phyloP scores from a whole-genome alignment of 2,888 invertebrate species.

The Rhagophthalmus giganteus region DNA sequence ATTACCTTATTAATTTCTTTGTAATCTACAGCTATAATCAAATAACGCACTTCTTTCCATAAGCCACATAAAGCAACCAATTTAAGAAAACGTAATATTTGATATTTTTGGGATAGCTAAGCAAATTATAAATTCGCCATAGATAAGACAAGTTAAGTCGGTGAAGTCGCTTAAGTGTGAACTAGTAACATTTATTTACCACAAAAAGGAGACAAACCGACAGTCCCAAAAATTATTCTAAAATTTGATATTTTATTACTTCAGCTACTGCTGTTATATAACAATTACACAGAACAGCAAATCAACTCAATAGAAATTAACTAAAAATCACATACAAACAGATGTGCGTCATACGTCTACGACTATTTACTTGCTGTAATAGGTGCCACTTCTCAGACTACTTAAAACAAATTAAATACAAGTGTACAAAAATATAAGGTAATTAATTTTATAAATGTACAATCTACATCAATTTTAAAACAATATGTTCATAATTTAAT shows the following conservation, averaged over 20 bases:
- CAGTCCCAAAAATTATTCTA: slow-evolving; percentile 23
- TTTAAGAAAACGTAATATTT: too few species aligned
- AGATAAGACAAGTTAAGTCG: slow-evolving; percentile 8
- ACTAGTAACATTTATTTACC: slow-evolving; percentile 35
- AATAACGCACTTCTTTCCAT: too few species aligned
- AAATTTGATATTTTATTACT: slow-evolving; percentile 13
- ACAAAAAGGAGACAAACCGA: slow-evolving; percentile 25
- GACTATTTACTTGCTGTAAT: slow-evolving; percentile 17
- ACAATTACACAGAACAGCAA: slow-evolving; percentile 9
- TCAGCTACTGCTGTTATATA: slow-evolving; percentile 10
- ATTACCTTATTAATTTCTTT: too few species aligned
- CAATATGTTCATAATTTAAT: neutral
- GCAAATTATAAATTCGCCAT: slow-evolving; percentile 12
- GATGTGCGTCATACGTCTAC: slow-evolving; percentile 25
- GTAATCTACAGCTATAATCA: too few species aligned
- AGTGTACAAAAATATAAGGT: neutral
- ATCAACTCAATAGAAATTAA: slow-evolving; percentile 1
- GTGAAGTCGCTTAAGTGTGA: slow-evolving; percentile 28
- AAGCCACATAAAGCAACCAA: too few species aligned
- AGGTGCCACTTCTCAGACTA: slow-evolving; percentile 10
- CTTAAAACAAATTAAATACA: slow-evolving; percentile 3
- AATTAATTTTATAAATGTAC: neutral
- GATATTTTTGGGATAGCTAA: slow-evolving; percentile 20
- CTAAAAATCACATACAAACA: slow-evolving; percentile 12
- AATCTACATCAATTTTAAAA: neutral